Evolutionary conservation across 2,888 invertebrate species (phyloP), one percentile per base, ranked within the genome.

Genomic region (Arrhopalites spinosus): DNA sequence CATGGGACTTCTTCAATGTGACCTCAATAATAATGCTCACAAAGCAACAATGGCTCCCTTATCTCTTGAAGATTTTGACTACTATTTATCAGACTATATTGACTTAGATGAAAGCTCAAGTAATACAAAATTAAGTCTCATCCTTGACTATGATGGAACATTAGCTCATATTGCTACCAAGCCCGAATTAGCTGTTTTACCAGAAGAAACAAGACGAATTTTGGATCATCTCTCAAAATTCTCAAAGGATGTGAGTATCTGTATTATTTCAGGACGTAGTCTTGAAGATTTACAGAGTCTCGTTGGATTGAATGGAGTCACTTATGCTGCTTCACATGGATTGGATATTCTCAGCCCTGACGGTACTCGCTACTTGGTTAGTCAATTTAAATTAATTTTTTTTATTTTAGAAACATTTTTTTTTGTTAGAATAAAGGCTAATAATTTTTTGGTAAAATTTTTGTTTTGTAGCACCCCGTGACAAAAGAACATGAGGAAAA

Each of bases 91-190:
- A 11, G 83, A 83, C 74, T 85, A 86, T 76, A 84, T 86, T 47
- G 86, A 85, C 43, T 59, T 80, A 13, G 61, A 74, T 3, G 15
- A 1, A 1, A 72, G 75, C 27, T 36, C 45, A 47, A 84, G 84
- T 67, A 83, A 83, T 7, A 83, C 84, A 50, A 86, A 85, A 77
- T 82, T 86, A n/a, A 85, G 85, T 71, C 80, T 87, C 20, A 84
- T 87, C 43, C 83, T 87, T 50, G 87, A 87, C 79, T 87, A 86
- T 78, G 87, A 87, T 79, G 87, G 87, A 20, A 87, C 87, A 1
- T 82, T 87, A 50, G 85, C 86, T 11, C 86, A 85, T 47, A 84
- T 86, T 69, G 86, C 86, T 2, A 84, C 85, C 7, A 86, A 86
- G 75, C 86, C 86, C 8, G 86, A 86, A 78, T 78, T 86, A 67